phyloP scores from a whole-genome alignment of 2,888 invertebrate genomes.

The Zhuqinia jingwanae region DNA sequence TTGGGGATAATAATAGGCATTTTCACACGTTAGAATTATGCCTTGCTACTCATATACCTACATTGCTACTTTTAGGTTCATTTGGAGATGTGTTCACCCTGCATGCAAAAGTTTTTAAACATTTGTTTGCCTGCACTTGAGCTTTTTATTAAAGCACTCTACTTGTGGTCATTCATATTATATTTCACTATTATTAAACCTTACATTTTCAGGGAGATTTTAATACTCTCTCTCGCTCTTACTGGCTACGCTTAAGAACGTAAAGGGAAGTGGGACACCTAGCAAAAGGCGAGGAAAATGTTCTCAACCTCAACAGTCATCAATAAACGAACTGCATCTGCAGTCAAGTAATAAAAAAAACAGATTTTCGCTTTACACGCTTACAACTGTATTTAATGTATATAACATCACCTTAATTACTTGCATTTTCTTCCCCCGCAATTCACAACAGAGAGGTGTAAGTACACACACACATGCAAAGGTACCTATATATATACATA shows the following conservation, averaged over 20 bases:
- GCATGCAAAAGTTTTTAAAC: background rate
- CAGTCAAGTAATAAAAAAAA: background rate
- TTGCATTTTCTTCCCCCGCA: conserved; percentile 30
- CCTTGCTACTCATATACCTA: too few species aligned
- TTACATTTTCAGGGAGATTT: conserved; percentile 1
- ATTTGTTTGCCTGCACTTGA: conserved; percentile 14
- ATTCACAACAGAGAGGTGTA: too few species aligned
- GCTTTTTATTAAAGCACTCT: background rate
- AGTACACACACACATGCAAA: too few species aligned
- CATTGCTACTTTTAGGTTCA: background rate
- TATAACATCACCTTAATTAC: background rate
- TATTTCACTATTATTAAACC: too few species aligned
- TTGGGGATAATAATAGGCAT: conserved; percentile 7
- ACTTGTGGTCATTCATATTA: background rate
- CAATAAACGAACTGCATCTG: background rate
- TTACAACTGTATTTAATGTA: background rate
- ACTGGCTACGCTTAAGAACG: background rate
- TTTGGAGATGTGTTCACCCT: background rate
- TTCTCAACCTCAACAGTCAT: conserved; percentile 37
- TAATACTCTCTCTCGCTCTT: too few species aligned
- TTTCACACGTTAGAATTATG: background rate
- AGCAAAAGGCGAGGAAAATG: conserved; percentile 5
- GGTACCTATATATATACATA: too few species aligned
- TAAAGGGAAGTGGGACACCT: conserved; percentile 40
- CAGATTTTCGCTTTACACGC: conserved; percentile 15